Evolutionary conservation across 2,113 vertebrate genomes (phyloP).

Genomic region (Ceyx margarethae): DNA sequence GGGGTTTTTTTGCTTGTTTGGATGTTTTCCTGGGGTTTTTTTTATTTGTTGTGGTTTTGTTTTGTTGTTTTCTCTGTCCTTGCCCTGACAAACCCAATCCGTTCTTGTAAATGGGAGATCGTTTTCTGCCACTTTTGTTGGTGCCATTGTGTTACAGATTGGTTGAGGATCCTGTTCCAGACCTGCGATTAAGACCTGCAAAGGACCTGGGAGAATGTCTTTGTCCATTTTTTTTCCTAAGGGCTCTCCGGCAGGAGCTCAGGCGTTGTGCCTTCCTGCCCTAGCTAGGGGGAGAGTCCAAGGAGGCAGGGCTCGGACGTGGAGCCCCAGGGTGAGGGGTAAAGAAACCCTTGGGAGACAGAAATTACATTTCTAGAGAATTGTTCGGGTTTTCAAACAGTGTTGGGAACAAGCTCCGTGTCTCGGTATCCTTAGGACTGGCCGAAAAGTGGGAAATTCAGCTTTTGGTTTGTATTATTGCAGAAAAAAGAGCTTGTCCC

Average conservation of each 20-base stretch:
- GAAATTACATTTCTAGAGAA: neutral
- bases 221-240: neutral
- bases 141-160: conserved; percentile 2
- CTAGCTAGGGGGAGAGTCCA: neutral
- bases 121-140: neutral
- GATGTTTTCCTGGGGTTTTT: too few relatives aligned
- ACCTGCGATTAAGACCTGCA: neutral
- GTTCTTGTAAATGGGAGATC: neutral
- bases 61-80: neutral
- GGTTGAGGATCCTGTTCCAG: neutral
- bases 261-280: neutral
- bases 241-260: neutral
- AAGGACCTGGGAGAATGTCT: neutral
- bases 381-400: neutral
- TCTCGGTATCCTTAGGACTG: neutral
- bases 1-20: too few relatives aligned
- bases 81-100: neutral
- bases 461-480: neutral
- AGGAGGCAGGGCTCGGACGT: neutral
- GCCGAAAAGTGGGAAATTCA: neutral
- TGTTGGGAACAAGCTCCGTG: neutral
- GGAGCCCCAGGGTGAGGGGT: neutral
- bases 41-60: too few relatives aligned
- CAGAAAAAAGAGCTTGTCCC: neutral
- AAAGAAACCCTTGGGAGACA: neutral